Evolutionary conservation across 2,888 invertebrate genomes (phyloP).

Genomic region (Yponomeuta cagnagella): DNA sequence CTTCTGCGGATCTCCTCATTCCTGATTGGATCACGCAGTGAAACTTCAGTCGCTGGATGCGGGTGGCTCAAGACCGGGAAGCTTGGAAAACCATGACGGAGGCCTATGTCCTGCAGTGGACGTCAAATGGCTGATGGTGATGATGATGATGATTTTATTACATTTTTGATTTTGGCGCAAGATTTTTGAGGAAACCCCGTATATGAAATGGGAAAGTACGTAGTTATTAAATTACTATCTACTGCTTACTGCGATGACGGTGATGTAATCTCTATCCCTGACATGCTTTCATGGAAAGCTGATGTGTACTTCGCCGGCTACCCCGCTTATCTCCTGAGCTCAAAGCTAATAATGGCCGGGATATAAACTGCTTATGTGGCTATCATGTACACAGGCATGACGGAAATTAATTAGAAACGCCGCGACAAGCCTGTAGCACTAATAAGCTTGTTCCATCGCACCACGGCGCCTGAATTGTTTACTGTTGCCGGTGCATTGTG

Average conservation of each 20-base stretch:
- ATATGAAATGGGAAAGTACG: not conserved
- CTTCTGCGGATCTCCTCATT: too few species aligned
- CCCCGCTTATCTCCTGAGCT: not conserved
- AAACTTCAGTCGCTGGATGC: too few species aligned
- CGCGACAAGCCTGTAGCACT: not conserved
- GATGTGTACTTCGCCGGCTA: not conserved
- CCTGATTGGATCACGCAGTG: too few species aligned
- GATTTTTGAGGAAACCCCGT: too few species aligned
- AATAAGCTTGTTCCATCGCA: not conserved
- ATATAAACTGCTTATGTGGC: not conserved
- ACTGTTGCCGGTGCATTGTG: too few species aligned
- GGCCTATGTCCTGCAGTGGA: too few species aligned
- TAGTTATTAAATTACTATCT: not conserved
- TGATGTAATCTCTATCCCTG: not conserved
- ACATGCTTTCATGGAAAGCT: not conserved
- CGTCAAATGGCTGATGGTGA: too few species aligned
- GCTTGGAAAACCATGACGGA: too few species aligned
- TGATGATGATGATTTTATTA: too few species aligned
- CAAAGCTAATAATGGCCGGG: not conserved
- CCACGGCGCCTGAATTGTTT: too few species aligned
- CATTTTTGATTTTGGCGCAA: too few species aligned
- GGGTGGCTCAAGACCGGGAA: too few species aligned
- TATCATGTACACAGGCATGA: not conserved
- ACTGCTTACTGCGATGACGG: not conserved
- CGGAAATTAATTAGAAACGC: not conserved